phyloP scores from a whole-genome alignment of 1,140 invertebrate genomes.

The Chelonus insularis region DNA sequence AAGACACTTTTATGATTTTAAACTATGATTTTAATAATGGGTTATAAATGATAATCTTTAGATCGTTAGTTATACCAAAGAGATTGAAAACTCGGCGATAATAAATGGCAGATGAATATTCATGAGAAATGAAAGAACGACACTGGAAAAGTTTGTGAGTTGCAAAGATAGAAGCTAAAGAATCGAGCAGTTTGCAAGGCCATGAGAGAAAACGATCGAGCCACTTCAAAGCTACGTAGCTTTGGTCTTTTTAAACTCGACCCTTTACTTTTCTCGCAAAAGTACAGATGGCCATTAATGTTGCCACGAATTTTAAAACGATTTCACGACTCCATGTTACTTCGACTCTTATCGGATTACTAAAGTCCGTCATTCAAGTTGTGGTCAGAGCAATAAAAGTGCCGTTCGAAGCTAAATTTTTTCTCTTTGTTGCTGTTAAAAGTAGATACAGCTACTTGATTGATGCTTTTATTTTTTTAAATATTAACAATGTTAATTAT shows the following conservation, averaged over 20 bases:
- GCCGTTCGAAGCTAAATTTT: background rate
- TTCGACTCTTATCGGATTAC: background rate
- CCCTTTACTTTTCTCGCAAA: too few species aligned
- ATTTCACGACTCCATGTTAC: background rate
- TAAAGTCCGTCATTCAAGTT: background rate
- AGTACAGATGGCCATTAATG: background rate
- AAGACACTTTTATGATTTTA: too few species aligned
- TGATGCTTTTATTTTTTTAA: too few species aligned
- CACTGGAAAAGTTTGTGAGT: background rate
- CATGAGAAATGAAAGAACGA: background rate
- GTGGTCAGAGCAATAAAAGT: background rate
- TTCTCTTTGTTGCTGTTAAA: too few species aligned
- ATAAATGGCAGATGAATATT: slow-evolving; percentile 1
- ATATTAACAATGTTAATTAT: too few species aligned
- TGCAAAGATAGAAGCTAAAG: background rate
- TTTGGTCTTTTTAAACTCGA: slow-evolving; percentile 19
- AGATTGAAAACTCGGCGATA: background rate
- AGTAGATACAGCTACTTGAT: too few species aligned
- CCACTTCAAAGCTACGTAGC: slow-evolving; percentile 4
- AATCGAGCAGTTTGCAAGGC: background rate
- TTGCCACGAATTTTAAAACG: background rate
- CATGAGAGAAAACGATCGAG: background rate
- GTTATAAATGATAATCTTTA: slow-evolving; percentile 2
- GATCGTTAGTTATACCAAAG: background rate
- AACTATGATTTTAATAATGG: slow-evolving; percentile 2